A percentile compares a stretch with the other conserved stretches of the same genome.
Evolutionary conservation across 2,888 invertebrate genomes (phyloP).

Genomic region (Sarcophaga carnaria): DNA sequence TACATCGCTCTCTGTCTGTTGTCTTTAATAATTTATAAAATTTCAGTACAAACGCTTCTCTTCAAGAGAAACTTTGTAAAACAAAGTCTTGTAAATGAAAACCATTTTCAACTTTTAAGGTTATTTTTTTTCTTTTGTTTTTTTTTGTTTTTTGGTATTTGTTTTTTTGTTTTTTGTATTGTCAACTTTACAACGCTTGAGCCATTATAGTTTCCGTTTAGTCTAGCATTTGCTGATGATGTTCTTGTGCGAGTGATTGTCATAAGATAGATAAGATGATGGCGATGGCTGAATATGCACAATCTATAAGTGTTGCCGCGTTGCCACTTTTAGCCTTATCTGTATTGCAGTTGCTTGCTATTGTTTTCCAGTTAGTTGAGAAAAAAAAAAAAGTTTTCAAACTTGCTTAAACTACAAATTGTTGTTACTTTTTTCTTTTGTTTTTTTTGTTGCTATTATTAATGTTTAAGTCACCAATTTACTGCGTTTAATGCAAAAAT

Average conservation of each 20-base stretch:
- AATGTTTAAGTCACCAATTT: constrained; percentile 32
- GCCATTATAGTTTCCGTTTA: constrained; percentile 1
- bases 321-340: background rate
- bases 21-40: too few relatives aligned
- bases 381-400: background rate
- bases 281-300: constrained; percentile 8
- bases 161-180: too few relatives aligned
- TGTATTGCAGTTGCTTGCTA: background rate
- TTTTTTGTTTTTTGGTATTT: background rate
- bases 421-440: background rate
- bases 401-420: constrained; percentile 50
- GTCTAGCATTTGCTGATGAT: background rate
- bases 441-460: background rate
- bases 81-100: too few relatives aligned
- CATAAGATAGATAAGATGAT: background rate
- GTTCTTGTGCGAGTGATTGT: background rate
- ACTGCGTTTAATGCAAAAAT: constrained; percentile 36
- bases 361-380: constrained; percentile 46
- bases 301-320: background rate
- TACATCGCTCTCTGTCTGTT: too few relatives aligned
- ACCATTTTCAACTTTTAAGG: too few relatives aligned
- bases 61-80: too few relatives aligned
- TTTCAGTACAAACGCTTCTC: too few relatives aligned
- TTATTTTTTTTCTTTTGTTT: too few relatives aligned
- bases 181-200: background rate